Percentiles rank a stretch among this genome's conserved stretches.
phyloP scores from a whole-genome alignment of 2,797 vertebrate genomes.

The Apogon hyalosoma region DNA sequence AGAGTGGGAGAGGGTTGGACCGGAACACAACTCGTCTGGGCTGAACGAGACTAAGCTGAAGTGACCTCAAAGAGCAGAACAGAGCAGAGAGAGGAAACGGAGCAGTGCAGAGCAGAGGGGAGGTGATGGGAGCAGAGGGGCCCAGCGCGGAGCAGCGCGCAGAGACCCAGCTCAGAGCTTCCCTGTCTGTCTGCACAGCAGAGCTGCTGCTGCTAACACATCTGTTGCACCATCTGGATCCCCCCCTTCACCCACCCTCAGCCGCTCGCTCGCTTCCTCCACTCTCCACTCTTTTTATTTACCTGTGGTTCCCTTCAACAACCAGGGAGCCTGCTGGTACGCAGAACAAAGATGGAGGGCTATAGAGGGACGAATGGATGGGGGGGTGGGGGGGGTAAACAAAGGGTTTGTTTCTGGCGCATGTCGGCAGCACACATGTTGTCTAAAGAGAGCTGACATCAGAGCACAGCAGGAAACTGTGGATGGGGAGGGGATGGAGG shows the following conservation, averaged over 20 bases:
- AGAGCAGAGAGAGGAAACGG: constrained; percentile 47
- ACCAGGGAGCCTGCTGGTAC: constrained; percentile 91
- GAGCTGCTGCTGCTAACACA: constrained; percentile 98
- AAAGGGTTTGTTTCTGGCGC: constrained; percentile 97
- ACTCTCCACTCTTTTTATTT: constrained; percentile 90
- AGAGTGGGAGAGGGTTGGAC: constrained; percentile 32
- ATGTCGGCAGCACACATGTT: constrained; percentile 97
- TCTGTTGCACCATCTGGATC: constrained; percentile 99
- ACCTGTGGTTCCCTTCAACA: constrained; percentile 94
- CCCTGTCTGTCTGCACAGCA: constrained; percentile 78
- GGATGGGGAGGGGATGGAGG: constrained; percentile 79
- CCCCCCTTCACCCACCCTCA: constrained; percentile 48
- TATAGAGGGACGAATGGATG: constrained; percentile 86
- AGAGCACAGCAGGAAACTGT: constrained; percentile 97
- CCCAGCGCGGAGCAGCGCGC: constrained; percentile 43
- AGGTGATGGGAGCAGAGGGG: constrained; percentile 64
- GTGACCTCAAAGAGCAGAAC: constrained; percentile 61
- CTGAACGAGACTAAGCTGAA: constrained; percentile 29
- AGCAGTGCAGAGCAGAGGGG: constrained; percentile 54
- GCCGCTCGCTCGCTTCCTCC: constrained; percentile 27
- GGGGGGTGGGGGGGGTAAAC: constrained; percentile 85
- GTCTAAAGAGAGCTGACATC: constrained; percentile 99
- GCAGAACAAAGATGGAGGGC: constrained; percentile 91
- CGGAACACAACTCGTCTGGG: constrained; percentile 38
- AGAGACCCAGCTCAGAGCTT: constrained; percentile 78